Evolutionary conservation across 2,113 vertebrate species (phyloP).

Genomic region (Paradoxurus hermaphroditus): DNA sequence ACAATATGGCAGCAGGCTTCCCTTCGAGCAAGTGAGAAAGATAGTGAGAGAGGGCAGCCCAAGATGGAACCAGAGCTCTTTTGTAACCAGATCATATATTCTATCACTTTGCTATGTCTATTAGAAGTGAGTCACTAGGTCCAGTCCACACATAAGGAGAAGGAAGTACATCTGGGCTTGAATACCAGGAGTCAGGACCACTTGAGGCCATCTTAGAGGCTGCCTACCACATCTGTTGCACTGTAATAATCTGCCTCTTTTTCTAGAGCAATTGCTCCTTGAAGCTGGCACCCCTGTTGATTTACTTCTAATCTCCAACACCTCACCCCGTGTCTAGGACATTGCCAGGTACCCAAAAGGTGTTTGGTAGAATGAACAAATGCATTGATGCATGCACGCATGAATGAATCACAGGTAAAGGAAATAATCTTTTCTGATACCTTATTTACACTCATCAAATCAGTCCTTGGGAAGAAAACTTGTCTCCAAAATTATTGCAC

Average conservation of each 20-base stretch:
- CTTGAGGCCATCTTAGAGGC: not conserved
- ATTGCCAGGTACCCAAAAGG: not conserved
- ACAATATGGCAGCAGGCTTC: not conserved
- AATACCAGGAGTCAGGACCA: not conserved
- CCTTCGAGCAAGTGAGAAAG: not conserved
- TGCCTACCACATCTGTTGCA: too few relatives aligned
- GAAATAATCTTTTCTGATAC: not conserved
- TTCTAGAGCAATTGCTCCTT: not conserved
- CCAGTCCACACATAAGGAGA: not conserved
- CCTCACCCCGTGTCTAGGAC: not conserved
- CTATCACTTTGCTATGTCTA: not conserved
- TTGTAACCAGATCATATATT: not conserved
- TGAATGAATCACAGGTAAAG: not conserved
- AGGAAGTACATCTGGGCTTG: too few relatives aligned
- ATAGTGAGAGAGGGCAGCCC: not conserved
- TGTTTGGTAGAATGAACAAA: not conserved
- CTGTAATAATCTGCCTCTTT: not conserved
- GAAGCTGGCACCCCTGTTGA: not conserved
- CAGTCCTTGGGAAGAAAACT: not conserved
- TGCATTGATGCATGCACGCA: not conserved
- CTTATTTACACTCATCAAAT: slow-evolving; percentile 25
- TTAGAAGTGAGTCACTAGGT: not conserved
- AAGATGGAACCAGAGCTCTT: not conserved
- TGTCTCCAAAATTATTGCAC: not conserved
- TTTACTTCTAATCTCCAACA: not conserved